Evolutionary conservation across 2,888 invertebrate species (phyloP).

Genomic region (Schizotus pectinicornis): DNA sequence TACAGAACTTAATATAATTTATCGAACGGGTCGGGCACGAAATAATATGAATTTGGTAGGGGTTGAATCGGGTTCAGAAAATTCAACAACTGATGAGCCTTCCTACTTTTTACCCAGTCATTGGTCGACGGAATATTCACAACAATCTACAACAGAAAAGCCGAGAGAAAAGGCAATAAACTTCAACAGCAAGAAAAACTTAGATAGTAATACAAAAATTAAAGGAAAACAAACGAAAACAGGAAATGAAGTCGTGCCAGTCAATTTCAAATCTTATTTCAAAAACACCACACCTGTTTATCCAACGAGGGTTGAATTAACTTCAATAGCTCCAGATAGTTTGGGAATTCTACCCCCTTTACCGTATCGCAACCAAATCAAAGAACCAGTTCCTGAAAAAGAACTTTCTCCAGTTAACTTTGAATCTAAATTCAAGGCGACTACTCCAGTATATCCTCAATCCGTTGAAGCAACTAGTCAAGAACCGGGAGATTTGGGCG

Average conservation of each 20-base stretch:
- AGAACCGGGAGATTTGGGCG: conserved; percentile 13
- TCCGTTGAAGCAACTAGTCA: conserved; percentile 43
- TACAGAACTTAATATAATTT: conserved; percentile 48
- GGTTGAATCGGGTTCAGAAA: conserved; percentile 59
- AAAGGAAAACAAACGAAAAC: conserved; percentile 6
- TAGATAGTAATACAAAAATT: conserved; percentile 1
- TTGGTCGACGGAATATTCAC: conserved; percentile 62
- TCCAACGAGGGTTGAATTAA: conserved; percentile 32
- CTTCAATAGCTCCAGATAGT: conserved; percentile 7
- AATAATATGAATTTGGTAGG: conserved; percentile 56
- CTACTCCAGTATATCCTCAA: conserved; percentile 46
- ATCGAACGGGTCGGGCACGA: conserved; percentile 38
- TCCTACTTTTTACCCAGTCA: conserved; percentile 63
- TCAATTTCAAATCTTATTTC: conserved; percentile 39
- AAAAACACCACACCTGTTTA: conserved; percentile 44
- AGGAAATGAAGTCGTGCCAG: conserved; percentile 7
- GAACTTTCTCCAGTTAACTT: conserved; percentile 32
- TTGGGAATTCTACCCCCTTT: conserved; percentile 25
- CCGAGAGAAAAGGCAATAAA: conserved; percentile 5
- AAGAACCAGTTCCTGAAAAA: background rate
- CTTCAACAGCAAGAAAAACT: conserved; percentile 7
- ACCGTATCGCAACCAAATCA: background rate
- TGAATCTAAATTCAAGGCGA: conserved; percentile 42
- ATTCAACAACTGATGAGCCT: conserved; percentile 58
- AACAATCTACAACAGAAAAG: conserved; percentile 23